Evolutionary conservation across 2,888 invertebrate species (phyloP).

Genomic region (Ormyrus thymus): DNA sequence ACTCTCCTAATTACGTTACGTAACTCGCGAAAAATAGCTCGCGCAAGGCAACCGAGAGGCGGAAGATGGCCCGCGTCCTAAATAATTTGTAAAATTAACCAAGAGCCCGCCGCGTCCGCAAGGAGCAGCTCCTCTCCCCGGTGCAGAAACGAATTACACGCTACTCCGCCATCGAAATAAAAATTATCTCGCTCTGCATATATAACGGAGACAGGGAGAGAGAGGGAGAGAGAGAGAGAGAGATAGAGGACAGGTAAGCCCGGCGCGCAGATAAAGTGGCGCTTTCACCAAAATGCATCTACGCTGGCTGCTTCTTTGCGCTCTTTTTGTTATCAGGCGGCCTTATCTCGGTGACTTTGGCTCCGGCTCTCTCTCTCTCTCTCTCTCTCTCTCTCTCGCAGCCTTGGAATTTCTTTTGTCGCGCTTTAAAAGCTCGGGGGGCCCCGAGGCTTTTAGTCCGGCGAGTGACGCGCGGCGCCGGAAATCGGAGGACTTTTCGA

Average conservation of each 20-base stretch:
- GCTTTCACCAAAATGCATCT: slow-evolving; percentile 48
- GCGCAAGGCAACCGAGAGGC: not conserved
- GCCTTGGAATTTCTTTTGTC: slow-evolving; percentile 53
- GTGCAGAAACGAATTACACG: slow-evolving; percentile 34
- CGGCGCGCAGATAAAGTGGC: slow-evolving; percentile 46
- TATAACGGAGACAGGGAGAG: slow-evolving; percentile 3
- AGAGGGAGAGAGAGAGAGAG: not conserved
- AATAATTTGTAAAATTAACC: slow-evolving; percentile 45
- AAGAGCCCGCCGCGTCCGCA: not conserved
- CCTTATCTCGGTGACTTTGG: slow-evolving; percentile 40
- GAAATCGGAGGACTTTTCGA: slow-evolving; percentile 35
- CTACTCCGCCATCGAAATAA: slow-evolving; percentile 43
- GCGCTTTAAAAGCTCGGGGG: slow-evolving; percentile 48
- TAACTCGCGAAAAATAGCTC: not conserved
- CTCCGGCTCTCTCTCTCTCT: not conserved
- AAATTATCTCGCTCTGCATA: slow-evolving; percentile 40
- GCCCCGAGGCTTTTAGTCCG: slow-evolving; percentile 4
- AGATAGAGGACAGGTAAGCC: not conserved
- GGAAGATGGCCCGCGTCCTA: slow-evolving; percentile 2
- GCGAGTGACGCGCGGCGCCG: slow-evolving; percentile 1
- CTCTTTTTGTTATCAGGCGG: not conserved
- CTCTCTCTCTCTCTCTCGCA: not conserved
- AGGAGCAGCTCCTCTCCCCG: too few species aligned
- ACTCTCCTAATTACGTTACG: slow-evolving; percentile 20
- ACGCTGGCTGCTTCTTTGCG: not conserved